phyloP scores from a whole-genome alignment of 2,797 vertebrate species.

The Chaetophractus vellerosus region DNA sequence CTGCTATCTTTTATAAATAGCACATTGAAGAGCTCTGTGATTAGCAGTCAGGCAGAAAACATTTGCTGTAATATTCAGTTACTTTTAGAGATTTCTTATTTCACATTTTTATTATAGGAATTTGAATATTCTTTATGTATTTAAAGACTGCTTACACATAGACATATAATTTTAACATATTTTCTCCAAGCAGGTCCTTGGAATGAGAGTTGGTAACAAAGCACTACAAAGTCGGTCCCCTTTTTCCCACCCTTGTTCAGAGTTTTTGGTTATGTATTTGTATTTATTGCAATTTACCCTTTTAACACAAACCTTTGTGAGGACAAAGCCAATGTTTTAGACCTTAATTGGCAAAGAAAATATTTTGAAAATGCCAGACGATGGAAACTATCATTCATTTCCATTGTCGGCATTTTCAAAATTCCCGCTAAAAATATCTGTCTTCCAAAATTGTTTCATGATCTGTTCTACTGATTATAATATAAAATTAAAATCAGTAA shows the following conservation, averaged over 20 bases:
- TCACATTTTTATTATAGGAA: constrained; percentile 27
- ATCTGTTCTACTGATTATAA: constrained; percentile 29
- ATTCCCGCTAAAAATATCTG: constrained; percentile 26
- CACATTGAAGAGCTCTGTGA: constrained; percentile 68
- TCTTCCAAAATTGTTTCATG: constrained; percentile 54
- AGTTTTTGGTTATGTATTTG: constrained; percentile 51
- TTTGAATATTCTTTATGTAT: constrained; percentile 79
- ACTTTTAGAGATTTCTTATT: constrained; percentile 73
- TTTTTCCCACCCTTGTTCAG: constrained; percentile 26
- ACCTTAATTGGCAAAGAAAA: constrained; percentile 55
- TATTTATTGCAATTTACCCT: constrained; percentile 63
- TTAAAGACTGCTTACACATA: constrained; percentile 73
- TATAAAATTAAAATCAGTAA: constrained; percentile 64
- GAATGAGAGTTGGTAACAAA: constrained; percentile 30
- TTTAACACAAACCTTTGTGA: constrained; percentile 39
- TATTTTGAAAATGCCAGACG: constrained; percentile 65
- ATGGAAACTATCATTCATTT: not conserved
- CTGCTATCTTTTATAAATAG: constrained; percentile 63
- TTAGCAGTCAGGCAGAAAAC: constrained; percentile 59
- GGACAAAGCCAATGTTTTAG: constrained; percentile 48
- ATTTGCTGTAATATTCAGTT: constrained; percentile 73
- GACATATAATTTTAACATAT: constrained; percentile 54
- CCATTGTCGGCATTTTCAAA: constrained; percentile 42
- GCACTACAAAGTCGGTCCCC: not conserved
- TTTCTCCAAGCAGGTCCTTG: constrained; percentile 69